These are phyloP conservation scores for Trachelipus rathkii DNA, from an alignment of 1,140 invertebrate species.

Conservation along the genomic window DNA sequence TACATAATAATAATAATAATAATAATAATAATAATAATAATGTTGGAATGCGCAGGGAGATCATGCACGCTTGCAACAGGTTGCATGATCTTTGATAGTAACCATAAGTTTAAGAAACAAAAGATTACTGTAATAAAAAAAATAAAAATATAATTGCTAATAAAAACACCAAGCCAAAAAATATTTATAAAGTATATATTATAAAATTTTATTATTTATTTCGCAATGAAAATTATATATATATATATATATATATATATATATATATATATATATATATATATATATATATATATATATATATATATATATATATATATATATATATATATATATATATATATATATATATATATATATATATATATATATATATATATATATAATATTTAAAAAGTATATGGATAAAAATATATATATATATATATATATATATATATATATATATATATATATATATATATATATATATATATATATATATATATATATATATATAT, in stretches of 20 bases:
- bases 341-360: conserved; percentile 21
- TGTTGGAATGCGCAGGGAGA: too few species aligned
- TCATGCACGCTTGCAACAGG: not conserved
- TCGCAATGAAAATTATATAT: too few species aligned
- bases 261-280: conserved; percentile 18
- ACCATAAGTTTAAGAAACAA: too few species aligned
- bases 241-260: conserved; percentile 17
- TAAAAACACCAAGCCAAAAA: too few species aligned
- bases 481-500: not conserved
- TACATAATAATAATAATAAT: too few species aligned
- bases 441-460: conserved; percentile 23
- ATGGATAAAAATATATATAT: conserved; percentile 22
- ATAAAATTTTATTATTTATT: too few species aligned
- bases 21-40: not conserved
- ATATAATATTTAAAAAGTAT: too few species aligned
- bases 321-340: conserved; percentile 18
- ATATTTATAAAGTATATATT: too few species aligned
- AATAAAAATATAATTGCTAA: too few species aligned
- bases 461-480: conserved; percentile 18
- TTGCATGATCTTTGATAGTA: not conserved
- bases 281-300: conserved; percentile 20
- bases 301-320: conserved; percentile 18
- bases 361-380: not conserved
- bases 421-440: conserved; percentile 26
- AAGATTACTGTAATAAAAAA: too few species aligned